A percentile compares a stretch with the other conserved stretches of the same genome.
Conservation (phyloP, 2,888 invertebrate genomes). For the Apotomis betuletana region DNA sequence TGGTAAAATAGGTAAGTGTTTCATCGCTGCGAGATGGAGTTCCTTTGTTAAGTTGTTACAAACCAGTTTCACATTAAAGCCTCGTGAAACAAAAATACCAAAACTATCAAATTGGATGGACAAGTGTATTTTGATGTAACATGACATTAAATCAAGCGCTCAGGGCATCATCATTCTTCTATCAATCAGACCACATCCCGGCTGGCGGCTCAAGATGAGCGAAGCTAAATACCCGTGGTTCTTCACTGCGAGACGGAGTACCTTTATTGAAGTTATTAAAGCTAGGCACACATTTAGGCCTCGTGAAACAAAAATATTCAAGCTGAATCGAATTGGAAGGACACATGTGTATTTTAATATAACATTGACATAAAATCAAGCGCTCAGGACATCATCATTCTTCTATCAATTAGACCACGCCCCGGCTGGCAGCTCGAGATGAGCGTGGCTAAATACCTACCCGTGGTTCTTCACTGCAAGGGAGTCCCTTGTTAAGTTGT, state of each 20-base stretch:
- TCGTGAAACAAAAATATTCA: not conserved
- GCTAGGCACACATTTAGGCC: constrained; percentile 21
- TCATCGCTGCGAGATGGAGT: not conserved
- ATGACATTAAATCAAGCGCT: not conserved
- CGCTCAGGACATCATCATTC: not conserved
- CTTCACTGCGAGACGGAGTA: not conserved
- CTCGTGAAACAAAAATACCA: too few species aligned
- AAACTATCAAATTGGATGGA: too few species aligned
- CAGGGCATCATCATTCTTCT: not conserved
- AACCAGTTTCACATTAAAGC: constrained; percentile 4
- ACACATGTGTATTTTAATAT: too few species aligned
- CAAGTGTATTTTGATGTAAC: too few species aligned
- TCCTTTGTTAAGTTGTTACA: constrained; percentile 8
- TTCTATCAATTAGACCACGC: constrained; percentile 7
- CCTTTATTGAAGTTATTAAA: constrained; percentile 1
- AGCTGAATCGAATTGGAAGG: too few species aligned
- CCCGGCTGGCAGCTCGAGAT: constrained; percentile 43
- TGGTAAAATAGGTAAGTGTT: constrained; percentile 58
- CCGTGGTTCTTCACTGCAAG: constrained; percentile 39
- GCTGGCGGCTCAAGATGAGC: constrained; percentile 50
- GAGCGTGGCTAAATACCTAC: constrained; percentile 62
- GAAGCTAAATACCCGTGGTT: constrained; percentile 56
- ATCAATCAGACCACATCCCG: constrained; percentile 8
- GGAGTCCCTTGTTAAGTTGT: constrained; percentile 3
- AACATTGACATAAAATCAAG: too few species aligned